Evolutionary conservation across 2,888 invertebrate genomes (phyloP), one percentile per base, ranked within the genome.

Genomic region (Ariolimax columbianus): DNA sequence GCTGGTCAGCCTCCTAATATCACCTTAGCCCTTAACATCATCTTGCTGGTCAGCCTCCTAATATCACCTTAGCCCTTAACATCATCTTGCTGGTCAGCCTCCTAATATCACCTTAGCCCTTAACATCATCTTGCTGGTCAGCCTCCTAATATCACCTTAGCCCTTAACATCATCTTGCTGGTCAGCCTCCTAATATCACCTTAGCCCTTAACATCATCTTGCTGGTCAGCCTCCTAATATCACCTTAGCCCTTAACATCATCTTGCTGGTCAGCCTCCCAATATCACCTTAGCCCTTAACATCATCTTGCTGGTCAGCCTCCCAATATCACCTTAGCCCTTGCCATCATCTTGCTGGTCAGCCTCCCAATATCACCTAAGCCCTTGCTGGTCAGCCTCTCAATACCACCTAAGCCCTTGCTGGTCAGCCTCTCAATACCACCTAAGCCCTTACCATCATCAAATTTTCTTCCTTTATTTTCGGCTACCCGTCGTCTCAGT

Each of bases 381-480:
- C 72, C 17, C 30, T 81, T 81, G 2, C n/a, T n/a, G n/a, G n/a
- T n/a, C n/a, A n/a, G n/a, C n/a, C n/a, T n/a, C n/a, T n/a, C n/a
- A n/a, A n/a, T n/a, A n/a, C n/a, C n/a, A n/a, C n/a, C n/a, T n/a
- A n/a, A n/a, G n/a, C n/a, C n/a, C 19, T 55, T 63, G 19, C 66
- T 59, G 23, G 84, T 80, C 4, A 84, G 80, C 43, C 80, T 79
- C 11, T 36, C 59, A 38, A 55, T 23, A 17, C 80, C 73, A 17
- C 80, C 84, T 33, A 84, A 14, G 2, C 72, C 17, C 30, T 81
- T 81, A 0, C 84, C 80, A 85, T 85, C 84, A 55, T 33, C 47
- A 26, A 84, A 30, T n/a, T 63, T 51, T 33, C 9, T 33, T n/a
- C n/a, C n/a, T n/a, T n/a, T n/a, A n/a, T 77, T 38, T 7, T n/a